phyloP scores from a whole-genome alignment of 2,113 vertebrate genomes.

The Phaethon lepturus region DNA sequence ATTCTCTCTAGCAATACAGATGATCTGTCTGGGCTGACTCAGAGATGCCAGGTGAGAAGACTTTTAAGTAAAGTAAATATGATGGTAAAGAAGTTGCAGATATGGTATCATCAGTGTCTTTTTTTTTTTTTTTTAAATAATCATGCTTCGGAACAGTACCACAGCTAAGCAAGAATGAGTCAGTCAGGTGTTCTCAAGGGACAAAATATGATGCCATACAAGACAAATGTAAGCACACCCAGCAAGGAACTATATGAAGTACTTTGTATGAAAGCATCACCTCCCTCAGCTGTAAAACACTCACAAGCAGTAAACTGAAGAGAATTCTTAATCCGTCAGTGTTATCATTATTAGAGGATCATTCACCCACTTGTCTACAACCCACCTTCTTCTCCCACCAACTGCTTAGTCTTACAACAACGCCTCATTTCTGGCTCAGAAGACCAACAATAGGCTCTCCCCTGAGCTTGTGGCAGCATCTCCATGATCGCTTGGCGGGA shows the following conservation, averaged over 20 bases:
- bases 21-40: background rate
- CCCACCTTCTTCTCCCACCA: conserved; percentile 33
- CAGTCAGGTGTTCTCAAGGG: background rate
- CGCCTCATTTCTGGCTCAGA: conserved; percentile 37
- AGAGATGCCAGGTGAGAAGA: background rate
- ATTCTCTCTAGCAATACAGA: background rate
- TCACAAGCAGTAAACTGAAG: background rate
- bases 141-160: background rate
- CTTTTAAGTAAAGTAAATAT: background rate
- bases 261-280: background rate
- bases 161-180: background rate
- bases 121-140: background rate
- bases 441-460: conserved; percentile 64
- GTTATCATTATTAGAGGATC: conserved; percentile 38
- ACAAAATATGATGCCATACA: background rate
- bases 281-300: background rate
- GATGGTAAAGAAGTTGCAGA: background rate
- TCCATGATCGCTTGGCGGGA: conserved; percentile 57
- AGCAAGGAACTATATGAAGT: background rate
- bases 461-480: conserved; percentile 52
- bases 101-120: background rate
- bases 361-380: conserved; percentile 67
- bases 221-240: background rate
- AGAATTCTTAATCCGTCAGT: conserved; percentile 2
- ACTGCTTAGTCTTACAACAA: conserved; percentile 16